A percentile compares a stretch with the other conserved stretches of the same genome.
Conservation (phyloP, 2,797 vertebrate genomes). For the Parambassis ranga region DNA sequence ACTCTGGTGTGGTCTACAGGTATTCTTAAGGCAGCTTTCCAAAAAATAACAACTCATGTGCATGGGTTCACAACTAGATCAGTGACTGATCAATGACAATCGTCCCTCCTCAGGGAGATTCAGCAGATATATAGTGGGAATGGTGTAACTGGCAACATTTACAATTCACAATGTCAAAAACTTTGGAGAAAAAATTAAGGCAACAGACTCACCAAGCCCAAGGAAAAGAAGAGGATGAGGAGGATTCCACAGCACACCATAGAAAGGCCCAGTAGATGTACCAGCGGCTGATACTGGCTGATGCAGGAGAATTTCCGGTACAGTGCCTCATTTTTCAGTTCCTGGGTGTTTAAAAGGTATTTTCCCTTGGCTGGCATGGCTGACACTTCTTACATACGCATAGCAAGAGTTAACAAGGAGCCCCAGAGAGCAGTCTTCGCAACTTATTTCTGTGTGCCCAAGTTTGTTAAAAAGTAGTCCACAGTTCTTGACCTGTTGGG, state of each 20-base stretch:
- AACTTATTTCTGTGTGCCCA: slow-evolving; percentile 3
- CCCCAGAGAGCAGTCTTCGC: slow-evolving; percentile 22
- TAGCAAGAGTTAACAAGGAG: slow-evolving; percentile 40
- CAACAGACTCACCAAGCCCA: slow-evolving; percentile 80
- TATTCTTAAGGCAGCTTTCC: neutral
- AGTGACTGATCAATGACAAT: no score
- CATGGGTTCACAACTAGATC: neutral
- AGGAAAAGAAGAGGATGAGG: slow-evolving; percentile 81
- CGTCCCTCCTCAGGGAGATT: no score
- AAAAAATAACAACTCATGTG: neutral
- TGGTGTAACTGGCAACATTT: no score
- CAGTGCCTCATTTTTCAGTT: slow-evolving; percentile 85
- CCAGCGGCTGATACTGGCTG: slow-evolving; percentile 91
- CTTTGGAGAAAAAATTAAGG: no score
- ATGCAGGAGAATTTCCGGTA: slow-evolving; percentile 93
- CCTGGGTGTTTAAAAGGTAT: slow-evolving; percentile 91
- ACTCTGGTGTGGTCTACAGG: no score
- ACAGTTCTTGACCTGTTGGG: slow-evolving; percentile 30
- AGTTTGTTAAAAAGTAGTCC: slow-evolving; percentile 8
- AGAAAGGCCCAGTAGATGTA: slow-evolving; percentile 87
- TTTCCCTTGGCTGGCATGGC: slow-evolving; percentile 95
- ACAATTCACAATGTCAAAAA: no score
- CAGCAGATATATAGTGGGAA: no score
- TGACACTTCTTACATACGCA: slow-evolving; percentile 45
- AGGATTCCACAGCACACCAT: slow-evolving; percentile 81